Evolutionary conservation across 2,888 invertebrate species (phyloP).

Genomic region (Caenorhabditis uteleia): DNA sequence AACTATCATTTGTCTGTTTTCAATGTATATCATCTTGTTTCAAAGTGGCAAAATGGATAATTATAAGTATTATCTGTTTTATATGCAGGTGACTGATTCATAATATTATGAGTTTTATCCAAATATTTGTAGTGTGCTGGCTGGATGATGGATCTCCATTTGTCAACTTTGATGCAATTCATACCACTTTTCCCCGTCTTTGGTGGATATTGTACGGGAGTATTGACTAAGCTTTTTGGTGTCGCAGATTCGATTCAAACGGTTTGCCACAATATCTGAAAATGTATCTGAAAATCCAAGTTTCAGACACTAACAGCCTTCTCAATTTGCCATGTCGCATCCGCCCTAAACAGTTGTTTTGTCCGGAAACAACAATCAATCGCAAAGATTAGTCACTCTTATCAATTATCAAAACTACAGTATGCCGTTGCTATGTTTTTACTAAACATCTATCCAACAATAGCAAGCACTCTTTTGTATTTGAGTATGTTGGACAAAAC

Average conservation of each 20-base stretch:
- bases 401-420: conserved; percentile 7
- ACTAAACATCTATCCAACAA: conserved; percentile 21
- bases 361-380: conserved; percentile 28
- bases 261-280: too few species aligned
- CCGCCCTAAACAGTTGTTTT: conserved; percentile 28
- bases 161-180: conserved; percentile 25
- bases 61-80: conserved; percentile 23
- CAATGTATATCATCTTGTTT: conserved; percentile 26
- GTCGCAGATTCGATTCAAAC: conserved; percentile 25
- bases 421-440: conserved; percentile 13
- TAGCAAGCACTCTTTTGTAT: conserved; percentile 13
- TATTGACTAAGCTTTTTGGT: conserved; percentile 10
- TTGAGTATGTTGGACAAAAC: conserved; percentile 19
- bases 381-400: conserved; percentile 18
- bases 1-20: conserved; percentile 17
- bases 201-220: conserved; percentile 27
- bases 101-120: background rate
- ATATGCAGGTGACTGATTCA: conserved; percentile 28
- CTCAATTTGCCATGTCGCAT: conserved; percentile 19
- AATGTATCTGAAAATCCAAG: too few species aligned
- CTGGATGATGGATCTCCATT: conserved; percentile 29
- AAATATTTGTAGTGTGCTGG: conserved; percentile 17
- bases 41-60: conserved; percentile 33
- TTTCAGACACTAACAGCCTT: conserved; percentile 27
- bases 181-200: conserved; percentile 25